Evolutionary conservation across 2,888 invertebrate species (phyloP), one percentile per base, ranked within the genome.

Genomic region (Sturmia bella): DNA sequence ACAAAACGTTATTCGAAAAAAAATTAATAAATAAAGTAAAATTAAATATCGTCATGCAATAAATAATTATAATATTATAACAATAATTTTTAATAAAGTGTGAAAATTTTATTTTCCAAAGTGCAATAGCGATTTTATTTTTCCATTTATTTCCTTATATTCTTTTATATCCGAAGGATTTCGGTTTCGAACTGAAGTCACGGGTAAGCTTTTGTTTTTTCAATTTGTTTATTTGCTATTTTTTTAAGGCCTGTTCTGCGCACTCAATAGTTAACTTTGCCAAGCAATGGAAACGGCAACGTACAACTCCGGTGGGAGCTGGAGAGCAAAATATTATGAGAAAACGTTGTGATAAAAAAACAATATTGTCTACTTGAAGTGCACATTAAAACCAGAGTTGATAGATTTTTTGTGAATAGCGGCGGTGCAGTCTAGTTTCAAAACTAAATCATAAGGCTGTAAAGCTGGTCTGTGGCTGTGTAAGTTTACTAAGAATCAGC

Each of bases 21-120:
- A 27, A 15, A 7, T 32, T 6, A 27, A 27, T 27, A 32, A 24
- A 63, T 4, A 43, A 52, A 41, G 57, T 56, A 57, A 59, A 59
- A 59, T 64, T 52, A 66, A 54, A 64, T 73, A 75, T 70, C 57
- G 56, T 80, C 69, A 75, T 69, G 78, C 78, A 78, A 72, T 72
- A 32, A 32, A 32, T 32, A 78, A 57, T 66, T 57, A 21, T 43
- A 66, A 59, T 56, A 63, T 59, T 64, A 45, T 69, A 54, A 69
- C 17, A 77, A 61, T 45, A 56, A 21, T 63, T 19, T 32, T 68
- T 50, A 75, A 75, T 75, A 70, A 77, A 78, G 68, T 68, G 13
- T 37, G 66, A 66, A 79, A 17, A 61, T 57, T 64, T 72, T 41
- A 70, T 56, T 43, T 76, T 78, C 59, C 21, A 50, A 59, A 78